Evolutionary conservation across 1,140 invertebrate species (phyloP).

Genomic region (Aleiodes sp.): DNA sequence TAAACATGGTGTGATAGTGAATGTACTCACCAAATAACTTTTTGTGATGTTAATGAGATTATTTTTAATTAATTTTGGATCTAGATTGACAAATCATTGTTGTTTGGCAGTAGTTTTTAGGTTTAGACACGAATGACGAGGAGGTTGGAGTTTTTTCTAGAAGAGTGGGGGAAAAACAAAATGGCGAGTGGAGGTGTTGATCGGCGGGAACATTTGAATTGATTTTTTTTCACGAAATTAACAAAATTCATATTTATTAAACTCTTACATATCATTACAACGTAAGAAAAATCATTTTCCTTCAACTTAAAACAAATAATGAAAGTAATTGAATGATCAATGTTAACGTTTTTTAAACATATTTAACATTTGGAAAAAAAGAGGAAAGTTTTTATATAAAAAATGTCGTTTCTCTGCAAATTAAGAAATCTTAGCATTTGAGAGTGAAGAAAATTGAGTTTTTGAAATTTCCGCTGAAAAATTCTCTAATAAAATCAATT

Average conservation of each 20-base stretch:
- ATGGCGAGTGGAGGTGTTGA: neutral
- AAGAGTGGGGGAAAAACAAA: neutral
- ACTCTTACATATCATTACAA: too few relatives aligned
- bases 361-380: too few relatives aligned
- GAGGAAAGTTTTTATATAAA: too few relatives aligned
- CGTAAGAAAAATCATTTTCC: too few relatives aligned
- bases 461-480: too few relatives aligned
- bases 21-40: neutral
- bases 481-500: too few relatives aligned
- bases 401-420: too few relatives aligned
- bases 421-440: too few relatives aligned
- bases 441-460: too few relatives aligned
- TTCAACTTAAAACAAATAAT: too few relatives aligned
- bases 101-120: conserved; percentile 8
- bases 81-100: neutral
- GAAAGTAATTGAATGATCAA: too few relatives aligned
- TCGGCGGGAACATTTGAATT: neutral
- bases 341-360: too few relatives aligned
- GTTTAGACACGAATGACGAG: neutral
- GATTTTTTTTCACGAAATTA: neutral
- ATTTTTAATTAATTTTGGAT: conserved; percentile 1
- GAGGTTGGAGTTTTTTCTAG: neutral
- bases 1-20: neutral
- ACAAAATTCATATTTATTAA: neutral
- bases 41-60: neutral